phyloP scores from a whole-genome alignment of 2,797 vertebrate genomes.

The Falco columbarius region DNA sequence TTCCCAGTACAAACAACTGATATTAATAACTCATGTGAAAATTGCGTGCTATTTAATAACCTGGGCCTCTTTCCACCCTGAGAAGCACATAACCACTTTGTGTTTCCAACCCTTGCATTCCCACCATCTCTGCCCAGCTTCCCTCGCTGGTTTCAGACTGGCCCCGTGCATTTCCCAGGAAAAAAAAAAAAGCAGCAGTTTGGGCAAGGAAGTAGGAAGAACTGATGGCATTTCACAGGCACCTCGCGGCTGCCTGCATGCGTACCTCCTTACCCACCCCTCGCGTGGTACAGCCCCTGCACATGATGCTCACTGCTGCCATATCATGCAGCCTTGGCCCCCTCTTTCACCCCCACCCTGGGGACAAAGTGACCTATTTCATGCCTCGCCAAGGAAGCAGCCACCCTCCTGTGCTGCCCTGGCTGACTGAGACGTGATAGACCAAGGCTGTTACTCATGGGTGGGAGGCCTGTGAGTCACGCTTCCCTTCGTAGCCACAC shows the following conservation, averaged over 20 bases:
- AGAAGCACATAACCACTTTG: constrained; percentile 3
- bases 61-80: not conserved
- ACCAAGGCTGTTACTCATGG: constrained; percentile 7
- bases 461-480: constrained; percentile 43
- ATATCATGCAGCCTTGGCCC: accelerated
- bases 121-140: not conserved
- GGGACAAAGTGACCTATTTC: not conserved
- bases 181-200: not conserved
- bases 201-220: not conserved
- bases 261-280: not conserved
- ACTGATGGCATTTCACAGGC: accelerated
- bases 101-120: not conserved
- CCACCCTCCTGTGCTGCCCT: not conserved
- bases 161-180: not conserved
- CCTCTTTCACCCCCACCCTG: accelerated
- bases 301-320: not conserved
- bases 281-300: accelerated
- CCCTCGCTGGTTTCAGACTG: not conserved
- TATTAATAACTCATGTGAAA: constrained; percentile 62
- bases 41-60: constrained; percentile 47
- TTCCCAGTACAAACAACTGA: constrained; percentile 60
- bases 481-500: not conserved
- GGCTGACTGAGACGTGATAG: constrained; percentile 15
- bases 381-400: not conserved
- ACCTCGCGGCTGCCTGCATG: not conserved